These are phyloP conservation scores for Henricia sp. DNA, from an alignment of 53 echinoderm and acorn worm genomes.

Conservation along the genomic window DNA sequence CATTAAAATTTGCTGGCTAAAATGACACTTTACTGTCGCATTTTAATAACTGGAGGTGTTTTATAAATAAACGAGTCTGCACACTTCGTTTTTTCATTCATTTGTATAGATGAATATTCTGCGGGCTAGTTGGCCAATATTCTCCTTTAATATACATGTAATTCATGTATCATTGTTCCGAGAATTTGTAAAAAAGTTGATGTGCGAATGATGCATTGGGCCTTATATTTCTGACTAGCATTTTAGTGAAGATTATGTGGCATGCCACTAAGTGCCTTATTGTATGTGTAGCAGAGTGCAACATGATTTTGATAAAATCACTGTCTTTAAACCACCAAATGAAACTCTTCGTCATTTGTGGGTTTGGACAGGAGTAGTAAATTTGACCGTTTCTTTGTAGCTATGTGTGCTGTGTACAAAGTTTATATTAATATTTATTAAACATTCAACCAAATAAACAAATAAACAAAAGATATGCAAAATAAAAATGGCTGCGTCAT, in stretches of 20 bases:
- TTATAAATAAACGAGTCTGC: no score
- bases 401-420: constrained; percentile 62
- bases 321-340: not conserved
- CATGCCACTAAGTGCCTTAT: constrained; percentile 34
- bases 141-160: no score
- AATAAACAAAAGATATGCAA: constrained; percentile 10
- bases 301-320: constrained; percentile 30
- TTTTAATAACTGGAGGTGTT: no score
- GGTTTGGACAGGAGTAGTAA: constrained; percentile 9
- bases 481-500: constrained; percentile 36
- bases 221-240: not conserved
- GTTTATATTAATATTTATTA: constrained; percentile 62
- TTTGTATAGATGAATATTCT: no score
- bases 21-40: no score
- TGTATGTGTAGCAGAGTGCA: constrained; percentile 17
- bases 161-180: no score
- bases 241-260: constrained; percentile 20
- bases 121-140: no score
- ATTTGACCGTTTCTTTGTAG: constrained; percentile 44
- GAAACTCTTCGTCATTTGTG: not conserved
- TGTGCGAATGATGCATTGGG: no score
- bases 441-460: constrained; percentile 46
- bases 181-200: no score
- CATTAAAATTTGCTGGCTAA: no score
- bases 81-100: no score